Evolutionary conservation across 2,113 vertebrate genomes (phyloP), one percentile per base, ranked within the genome.

Genomic region (Jaculus jaculus): DNA sequence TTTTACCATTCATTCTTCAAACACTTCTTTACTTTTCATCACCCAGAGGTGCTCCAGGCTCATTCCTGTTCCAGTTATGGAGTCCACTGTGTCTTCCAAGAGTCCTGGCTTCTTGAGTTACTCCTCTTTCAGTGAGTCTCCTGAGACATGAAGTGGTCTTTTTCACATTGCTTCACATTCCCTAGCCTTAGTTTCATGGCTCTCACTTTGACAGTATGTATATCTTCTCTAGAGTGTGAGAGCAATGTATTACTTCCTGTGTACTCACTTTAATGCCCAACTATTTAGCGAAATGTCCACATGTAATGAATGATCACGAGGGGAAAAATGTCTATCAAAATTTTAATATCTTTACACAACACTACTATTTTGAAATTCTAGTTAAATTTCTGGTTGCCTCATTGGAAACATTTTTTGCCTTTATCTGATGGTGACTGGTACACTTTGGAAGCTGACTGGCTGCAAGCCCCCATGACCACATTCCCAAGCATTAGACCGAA

Each of bases 131-230:
- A 7, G 23, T 11, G 37, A 84, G 21, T 20, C 32, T 84, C 32
- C 58, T 11, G 39, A 51, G 37, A 75, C n/a, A 13, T 32, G 11
- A 90, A 73, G 47, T 68, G 42, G 42, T 26, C 2, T 73, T 17
- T 24, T 18, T 71, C 58, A 16, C 51, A 42, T 30, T 23, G 60
- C 66, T 87, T 65, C 32, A 16, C 2, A 74, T 51, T 81, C 61
- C 61, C 66, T 89, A 91, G 87, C 37, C 51, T 58, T 23, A 66
- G 63, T n/a, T 80, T 91, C 60, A 34, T 17, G 39, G 69, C 28
- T 90, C n/a, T 91, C 39, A 51, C 63, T 88, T 84, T 80, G 80
- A 60, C 24, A 85, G 58, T n/a, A n/a, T n/a, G n/a, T n/a, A n/a
- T n/a, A n/a, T n/a, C n/a, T n/a, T n/a, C n/a, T n/a, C n/a, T n/a